A percentile compares a stretch with the other conserved stretches of the same genome.
phyloP scores from a whole-genome alignment of 2,888 invertebrate genomes.

The Scaptomyza cyrtandrae region DNA sequence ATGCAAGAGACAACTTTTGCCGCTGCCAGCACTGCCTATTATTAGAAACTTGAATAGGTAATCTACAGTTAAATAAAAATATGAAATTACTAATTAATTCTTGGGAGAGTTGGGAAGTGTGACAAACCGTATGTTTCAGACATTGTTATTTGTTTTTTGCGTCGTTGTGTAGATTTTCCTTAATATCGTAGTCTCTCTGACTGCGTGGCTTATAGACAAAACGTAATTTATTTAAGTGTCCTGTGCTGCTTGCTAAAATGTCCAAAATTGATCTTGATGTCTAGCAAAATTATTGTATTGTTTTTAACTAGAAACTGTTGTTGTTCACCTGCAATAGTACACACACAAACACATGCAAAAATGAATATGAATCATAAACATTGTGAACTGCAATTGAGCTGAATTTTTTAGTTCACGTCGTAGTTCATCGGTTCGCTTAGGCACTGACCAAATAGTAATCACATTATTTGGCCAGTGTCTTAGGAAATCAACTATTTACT shows the following conservation, averaged over 20 bases:
- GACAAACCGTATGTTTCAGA: slow-evolving; percentile 83
- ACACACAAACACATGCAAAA: slow-evolving; percentile 4
- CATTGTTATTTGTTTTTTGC: slow-evolving; percentile 72
- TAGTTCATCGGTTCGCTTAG: slow-evolving; percentile 8
- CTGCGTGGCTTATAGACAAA: neutral
- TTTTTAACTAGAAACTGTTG: slow-evolving; percentile 47
- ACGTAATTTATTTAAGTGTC: slow-evolving; percentile 1
- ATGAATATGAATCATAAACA: slow-evolving; percentile 35
- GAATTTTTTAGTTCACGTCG: slow-evolving; percentile 38
- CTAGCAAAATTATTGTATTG: slow-evolving; percentile 28
- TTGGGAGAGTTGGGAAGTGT: slow-evolving; percentile 9
- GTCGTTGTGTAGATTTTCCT: slow-evolving; percentile 45
- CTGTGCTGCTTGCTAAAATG: slow-evolving; percentile 1
- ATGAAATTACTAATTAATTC: slow-evolving; percentile 41
- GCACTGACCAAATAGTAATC: neutral
- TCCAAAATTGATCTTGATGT: slow-evolving; percentile 12
- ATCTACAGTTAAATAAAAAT: slow-evolving; percentile 85
- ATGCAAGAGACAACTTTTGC: slow-evolving; percentile 93
- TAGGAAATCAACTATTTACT: neutral
- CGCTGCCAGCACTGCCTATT: slow-evolving; percentile 93
- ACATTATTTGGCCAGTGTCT: neutral
- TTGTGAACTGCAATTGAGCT: slow-evolving; percentile 25
- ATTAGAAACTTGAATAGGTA: slow-evolving; percentile 94
- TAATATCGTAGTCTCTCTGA: slow-evolving; percentile 8
- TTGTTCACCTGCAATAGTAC: slow-evolving; percentile 43